Conservation (phyloP, 2,797 vertebrate genomes). For the Characodon lateralis region DNA sequence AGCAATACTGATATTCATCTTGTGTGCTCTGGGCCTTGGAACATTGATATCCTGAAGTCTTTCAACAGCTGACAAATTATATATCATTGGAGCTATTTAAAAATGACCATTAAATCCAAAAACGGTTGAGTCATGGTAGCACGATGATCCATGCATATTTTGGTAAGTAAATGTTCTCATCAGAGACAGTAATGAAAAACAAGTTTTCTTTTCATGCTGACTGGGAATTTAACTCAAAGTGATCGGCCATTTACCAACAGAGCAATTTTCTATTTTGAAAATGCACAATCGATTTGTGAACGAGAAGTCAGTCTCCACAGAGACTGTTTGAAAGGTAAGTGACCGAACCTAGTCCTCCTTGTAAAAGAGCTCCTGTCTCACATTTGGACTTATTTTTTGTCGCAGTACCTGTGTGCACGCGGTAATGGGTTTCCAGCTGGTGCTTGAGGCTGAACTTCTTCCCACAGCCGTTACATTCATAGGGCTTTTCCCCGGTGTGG, state of each 20-base stretch:
- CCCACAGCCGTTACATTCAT: conserved; percentile 97
- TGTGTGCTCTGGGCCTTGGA: conserved; percentile 15
- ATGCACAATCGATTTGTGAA: background rate
- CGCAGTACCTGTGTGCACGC: conserved; percentile 92
- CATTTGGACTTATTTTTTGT: background rate
- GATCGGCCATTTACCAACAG: background rate
- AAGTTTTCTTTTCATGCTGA: background rate
- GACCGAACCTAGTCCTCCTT: background rate
- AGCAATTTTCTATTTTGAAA: background rate
- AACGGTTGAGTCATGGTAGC: background rate
- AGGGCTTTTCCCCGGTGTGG: conserved; percentile 98
- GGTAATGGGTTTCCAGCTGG: conserved; percentile 98
- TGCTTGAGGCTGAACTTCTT: conserved; percentile 99
- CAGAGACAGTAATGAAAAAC: background rate
- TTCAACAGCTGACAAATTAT: conserved; percentile 27
- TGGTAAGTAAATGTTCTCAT: background rate
- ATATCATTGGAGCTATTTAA: background rate
- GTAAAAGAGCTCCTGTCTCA: background rate
- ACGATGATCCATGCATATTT: background rate
- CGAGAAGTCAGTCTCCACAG: background rate
- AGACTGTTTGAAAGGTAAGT: background rate
- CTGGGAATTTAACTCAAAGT: background rate
- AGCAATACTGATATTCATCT: conserved; percentile 65
- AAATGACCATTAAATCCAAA: background rate
- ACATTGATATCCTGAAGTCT: conserved; percentile 36